Percentiles rank a stretch among this genome's conserved stretches.
phyloP scores from a whole-genome alignment of 2,888 invertebrate genomes.

The Ochropleura leucogaster region DNA sequence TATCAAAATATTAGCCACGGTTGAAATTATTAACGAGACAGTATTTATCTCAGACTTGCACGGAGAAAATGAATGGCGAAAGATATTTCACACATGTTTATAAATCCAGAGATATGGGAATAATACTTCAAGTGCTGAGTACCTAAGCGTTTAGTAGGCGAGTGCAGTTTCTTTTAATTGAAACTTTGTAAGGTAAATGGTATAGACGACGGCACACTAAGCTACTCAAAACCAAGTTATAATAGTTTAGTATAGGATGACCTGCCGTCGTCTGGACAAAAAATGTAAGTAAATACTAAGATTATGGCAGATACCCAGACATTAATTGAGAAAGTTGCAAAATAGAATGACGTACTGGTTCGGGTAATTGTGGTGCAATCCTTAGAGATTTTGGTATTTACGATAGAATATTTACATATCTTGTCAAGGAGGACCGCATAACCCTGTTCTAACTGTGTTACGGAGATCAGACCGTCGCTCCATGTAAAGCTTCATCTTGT shows the following conservation, averaged over 20 bases:
- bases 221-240: no score
- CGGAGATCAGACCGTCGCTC: no score
- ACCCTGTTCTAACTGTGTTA: no score
- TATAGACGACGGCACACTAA: background rate
- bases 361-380: background rate
- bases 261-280: no score
- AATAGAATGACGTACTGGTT: background rate
- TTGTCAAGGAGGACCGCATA: no score
- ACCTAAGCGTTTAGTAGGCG: slow-evolving; percentile 9
- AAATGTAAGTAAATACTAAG: background rate
- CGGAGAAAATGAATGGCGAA: slow-evolving; percentile 38
- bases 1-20: slow-evolving; percentile 47
- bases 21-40: slow-evolving; percentile 39
- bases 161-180: slow-evolving; percentile 14
- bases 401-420: no score
- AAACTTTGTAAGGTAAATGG: background rate
- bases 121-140: slow-evolving; percentile 43
- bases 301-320: background rate
- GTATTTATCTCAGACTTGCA: slow-evolving; percentile 30
- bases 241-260: no score
- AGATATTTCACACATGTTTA: slow-evolving; percentile 42
- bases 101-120: slow-evolving; percentile 23
- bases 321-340: background rate
- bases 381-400: no score
- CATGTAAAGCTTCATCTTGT: no score